Base-by-base conservation (phyloP, 2,113 vertebrate species). In the Psilopsiagon aurifrons region DNA sequence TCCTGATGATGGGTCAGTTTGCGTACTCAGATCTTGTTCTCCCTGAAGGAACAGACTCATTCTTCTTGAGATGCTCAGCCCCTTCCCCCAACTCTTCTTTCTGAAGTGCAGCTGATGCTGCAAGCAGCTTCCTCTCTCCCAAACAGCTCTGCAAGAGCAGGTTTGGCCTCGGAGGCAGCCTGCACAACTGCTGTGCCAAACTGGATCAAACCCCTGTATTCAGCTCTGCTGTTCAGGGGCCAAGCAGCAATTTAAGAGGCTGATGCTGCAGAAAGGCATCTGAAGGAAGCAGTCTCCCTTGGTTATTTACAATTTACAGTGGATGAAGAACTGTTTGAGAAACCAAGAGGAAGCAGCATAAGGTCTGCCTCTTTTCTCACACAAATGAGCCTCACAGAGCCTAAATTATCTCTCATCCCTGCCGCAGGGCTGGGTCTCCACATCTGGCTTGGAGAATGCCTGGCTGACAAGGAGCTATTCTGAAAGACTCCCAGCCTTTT, bases 311-410 rank as follows among this genome's bases (percentile, higher is more conserved):
- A 90, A 22, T 94, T 95, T 85, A 83, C 79, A 77, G 85, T 52
- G 75, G 82, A 85, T 94, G 82, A 85, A 90, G 67, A 86, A 83
- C 63, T 85, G 75, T 81, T 96, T 92, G 90, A 90, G 75, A 88
- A 96, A 66, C 63, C 67, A 90, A 86, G 90, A 95, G 94, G 90
- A 96, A 92, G 70, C 86, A 69, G 73, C 90, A 79, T 66, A 76
- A 96, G 67, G 83, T 95, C 83, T 5, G 23, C 41, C 77, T 96
- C 90, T 94, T 94, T 96, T 95, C 92, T 92, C 81, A 91, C 87
- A 95, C 91, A 95, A 94, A 95, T 94, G 88, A 96, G 92, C 64
- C 52, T 93, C 60, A 54, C 47, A 92, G 83, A 94, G 85, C 66
- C 78, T 69, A 83, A 96, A 96, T 94, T 94, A 71, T 87, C 91